Evolutionary conservation across 2,113 vertebrate genomes (phyloP), one percentile per base, ranked within the genome.

Genomic region (Hemiprocne comata): DNA sequence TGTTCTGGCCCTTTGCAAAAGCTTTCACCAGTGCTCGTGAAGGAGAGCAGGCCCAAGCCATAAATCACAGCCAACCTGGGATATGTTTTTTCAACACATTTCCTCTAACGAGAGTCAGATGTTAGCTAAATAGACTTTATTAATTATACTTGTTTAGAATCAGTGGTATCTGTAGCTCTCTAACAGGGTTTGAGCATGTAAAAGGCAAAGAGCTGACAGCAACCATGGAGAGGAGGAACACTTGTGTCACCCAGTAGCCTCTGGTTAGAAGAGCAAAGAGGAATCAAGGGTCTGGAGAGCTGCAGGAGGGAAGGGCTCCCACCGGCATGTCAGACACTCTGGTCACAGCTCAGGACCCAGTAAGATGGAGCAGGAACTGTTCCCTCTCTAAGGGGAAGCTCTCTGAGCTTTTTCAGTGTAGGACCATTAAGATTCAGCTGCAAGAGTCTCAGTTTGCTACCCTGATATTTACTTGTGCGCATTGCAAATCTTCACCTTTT

Each of bases 11-110:
- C 93, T 95, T 72, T 71, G 93, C 95, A 95, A 94, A 92, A 96
- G 92, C 95, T 95, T 94, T 96, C 64, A 31, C 93, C 92, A 96
- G 88, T 50, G 88, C 93, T 48, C 13, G 50, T 96, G 95, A 96
- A 90, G 90, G 80, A 97, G 81, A 94, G 87, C 96, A 97, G 95
- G 69, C 93, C 85, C 83, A 17, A 77, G 79, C 87, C 92, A 94
- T 96, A 97, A 96, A 97, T 97, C 95, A 96, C 93, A 92, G 88
- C 90, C 88, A 97, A 95, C 92, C 94, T 96, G 94, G 93, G 96
- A 93, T 96, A 85, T 94, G 92, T 83, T 95, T 96, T 96, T 97
- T 96, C 96, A 96, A 96, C 95, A 96, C 79, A 6, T 94, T 95
- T 90, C 82, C 83, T 78, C 73, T 96, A 97, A 97, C 58, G 90